A percentile compares a stretch with the other conserved stretches of the same genome.
Conservation (phyloP, 2,113 vertebrate species). For the Vulpes ferrilata region DNA sequence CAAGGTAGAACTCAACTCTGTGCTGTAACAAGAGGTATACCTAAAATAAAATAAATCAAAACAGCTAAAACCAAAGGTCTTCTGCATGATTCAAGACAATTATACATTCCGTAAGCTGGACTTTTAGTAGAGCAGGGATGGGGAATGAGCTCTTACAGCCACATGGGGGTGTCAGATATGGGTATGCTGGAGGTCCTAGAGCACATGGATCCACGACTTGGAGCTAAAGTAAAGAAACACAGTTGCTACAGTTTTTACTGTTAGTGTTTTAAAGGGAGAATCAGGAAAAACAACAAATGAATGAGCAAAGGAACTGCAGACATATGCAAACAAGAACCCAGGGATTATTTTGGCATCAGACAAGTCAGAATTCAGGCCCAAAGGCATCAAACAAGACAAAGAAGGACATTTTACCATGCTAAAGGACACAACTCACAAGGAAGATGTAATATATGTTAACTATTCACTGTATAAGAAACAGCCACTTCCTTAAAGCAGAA, state of each 20-base stretch:
- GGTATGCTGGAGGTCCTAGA: fast-evolving
- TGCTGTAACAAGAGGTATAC: neutral
- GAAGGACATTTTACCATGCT: neutral
- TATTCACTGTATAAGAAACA: neutral
- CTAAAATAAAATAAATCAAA: neutral
- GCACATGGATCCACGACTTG: too few relatives aligned
- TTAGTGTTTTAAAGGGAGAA: constrained; percentile 12
- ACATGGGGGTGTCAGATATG: neutral
- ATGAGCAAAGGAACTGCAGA: neutral
- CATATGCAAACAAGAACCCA: too few relatives aligned
- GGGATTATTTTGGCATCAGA: neutral
- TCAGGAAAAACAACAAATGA: neutral
- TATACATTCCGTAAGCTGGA: neutral
- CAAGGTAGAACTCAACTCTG: neutral
- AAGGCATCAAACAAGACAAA: neutral
- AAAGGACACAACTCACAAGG: neutral
- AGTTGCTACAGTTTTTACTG: neutral
- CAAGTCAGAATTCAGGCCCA: neutral
- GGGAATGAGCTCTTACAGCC: neutral
- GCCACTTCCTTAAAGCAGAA: neutral
- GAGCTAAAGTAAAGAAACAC: neutral
- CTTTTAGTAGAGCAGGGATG: neutral
- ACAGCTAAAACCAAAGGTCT: neutral
- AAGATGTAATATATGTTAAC: neutral
- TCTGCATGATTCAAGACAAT: neutral